These are phyloP conservation scores for Heliconius melpomene DNA, from an alignment of 1,140 invertebrate species.

Conservation along the genomic window DNA sequence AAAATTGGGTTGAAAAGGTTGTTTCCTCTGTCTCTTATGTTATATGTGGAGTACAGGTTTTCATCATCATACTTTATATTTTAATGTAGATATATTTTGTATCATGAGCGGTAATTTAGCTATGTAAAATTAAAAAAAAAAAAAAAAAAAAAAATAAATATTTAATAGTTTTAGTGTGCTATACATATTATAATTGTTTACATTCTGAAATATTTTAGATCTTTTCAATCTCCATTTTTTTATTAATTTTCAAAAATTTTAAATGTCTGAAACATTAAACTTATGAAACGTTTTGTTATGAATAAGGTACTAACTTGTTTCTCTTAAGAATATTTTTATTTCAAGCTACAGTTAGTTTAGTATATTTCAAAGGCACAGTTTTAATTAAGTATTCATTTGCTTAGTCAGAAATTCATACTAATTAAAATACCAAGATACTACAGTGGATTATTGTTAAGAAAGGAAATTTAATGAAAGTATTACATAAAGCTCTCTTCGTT, in stretches of 20 bases:
- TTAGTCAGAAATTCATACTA: conserved; percentile 3
- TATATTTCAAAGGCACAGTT: not conserved
- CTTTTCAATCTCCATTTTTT: no score
- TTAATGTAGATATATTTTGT: no score
- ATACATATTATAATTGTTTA: no score
- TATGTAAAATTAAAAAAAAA: no score
- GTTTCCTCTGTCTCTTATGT: no score
- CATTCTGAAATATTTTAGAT: no score
- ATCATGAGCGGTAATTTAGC: no score
- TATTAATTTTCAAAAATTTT: not conserved
- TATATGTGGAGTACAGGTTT: no score
- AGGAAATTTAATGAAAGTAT: conserved; percentile 11
- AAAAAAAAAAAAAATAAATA: no score
- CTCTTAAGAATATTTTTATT: not conserved
- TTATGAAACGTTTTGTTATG: not conserved
- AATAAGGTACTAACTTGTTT: not conserved
- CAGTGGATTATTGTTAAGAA: conserved; percentile 4
- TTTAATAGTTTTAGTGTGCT: no score
- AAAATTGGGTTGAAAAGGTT: no score
- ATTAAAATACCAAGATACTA: conserved; percentile 3
- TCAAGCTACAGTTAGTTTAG: not conserved
- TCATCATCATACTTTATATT: no score
- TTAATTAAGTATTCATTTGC: conserved; percentile 13
- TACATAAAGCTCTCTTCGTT: not conserved
- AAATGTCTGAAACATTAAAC: not conserved